phyloP scores from a whole-genome alignment of 2,797 vertebrate species.

The Nyctalus aviator region DNA sequence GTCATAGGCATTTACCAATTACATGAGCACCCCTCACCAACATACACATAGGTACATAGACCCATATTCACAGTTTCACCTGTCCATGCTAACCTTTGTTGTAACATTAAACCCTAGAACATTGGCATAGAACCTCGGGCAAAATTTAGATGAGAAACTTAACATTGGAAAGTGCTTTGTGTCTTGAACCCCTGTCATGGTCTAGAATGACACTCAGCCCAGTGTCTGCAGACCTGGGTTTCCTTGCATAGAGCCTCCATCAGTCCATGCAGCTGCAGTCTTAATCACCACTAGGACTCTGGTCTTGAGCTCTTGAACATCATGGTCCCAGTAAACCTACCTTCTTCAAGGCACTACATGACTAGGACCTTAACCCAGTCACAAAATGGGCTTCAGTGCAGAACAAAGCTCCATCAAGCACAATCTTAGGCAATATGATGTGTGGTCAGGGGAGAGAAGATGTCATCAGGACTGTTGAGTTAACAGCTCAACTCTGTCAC shows the following conservation, averaged over 20 bases:
- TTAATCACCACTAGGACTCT: background rate
- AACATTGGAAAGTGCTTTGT: background rate
- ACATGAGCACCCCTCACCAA: background rate
- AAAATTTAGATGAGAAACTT: background rate
- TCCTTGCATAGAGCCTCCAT: accelerated
- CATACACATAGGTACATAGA: background rate
- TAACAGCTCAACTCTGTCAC: background rate
- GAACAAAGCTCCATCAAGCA: background rate
- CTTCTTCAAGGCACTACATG: background rate
- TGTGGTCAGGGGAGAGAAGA: too few relatives aligned
- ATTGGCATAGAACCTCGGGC: background rate
- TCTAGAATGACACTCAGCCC: accelerated
- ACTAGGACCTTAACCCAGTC: background rate
- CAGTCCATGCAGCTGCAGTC: accelerated
- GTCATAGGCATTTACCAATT: background rate
- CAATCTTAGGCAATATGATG: background rate
- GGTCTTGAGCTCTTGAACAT: background rate
- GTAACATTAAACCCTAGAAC: background rate
- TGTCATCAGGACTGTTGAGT: background rate
- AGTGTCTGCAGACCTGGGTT: background rate
- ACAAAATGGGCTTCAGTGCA: background rate
- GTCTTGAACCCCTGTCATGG: accelerated
- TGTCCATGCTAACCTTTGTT: background rate
- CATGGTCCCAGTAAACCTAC: background rate
- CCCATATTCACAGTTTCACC: background rate